These are phyloP conservation scores for Stichodactyla helianthus DNA, from an alignment of 64 coral and sea anemone species.

Conservation along the genomic window DNA sequence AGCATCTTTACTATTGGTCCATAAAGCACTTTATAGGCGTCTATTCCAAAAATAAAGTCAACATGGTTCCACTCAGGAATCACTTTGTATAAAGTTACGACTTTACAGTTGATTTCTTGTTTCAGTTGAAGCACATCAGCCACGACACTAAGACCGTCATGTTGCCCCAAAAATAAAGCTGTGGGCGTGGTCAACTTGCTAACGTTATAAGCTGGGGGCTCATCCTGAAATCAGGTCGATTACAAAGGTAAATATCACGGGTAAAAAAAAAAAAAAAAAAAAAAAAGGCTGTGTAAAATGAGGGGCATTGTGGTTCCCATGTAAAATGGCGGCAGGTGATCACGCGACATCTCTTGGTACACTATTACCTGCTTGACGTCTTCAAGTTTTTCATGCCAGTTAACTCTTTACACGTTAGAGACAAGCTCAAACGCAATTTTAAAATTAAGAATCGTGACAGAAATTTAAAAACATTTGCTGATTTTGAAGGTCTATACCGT, in stretches of 20 bases:
- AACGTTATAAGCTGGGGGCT: constrained; percentile 52
- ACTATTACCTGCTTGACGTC: too few species aligned
- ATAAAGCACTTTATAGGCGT: constrained; percentile 49
- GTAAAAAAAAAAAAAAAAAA: neutral
- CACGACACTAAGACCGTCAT: constrained; percentile 32
- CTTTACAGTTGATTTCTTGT: neutral
- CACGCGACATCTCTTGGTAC: too few species aligned
- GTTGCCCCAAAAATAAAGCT: constrained; percentile 34
- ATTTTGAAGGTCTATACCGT: too few species aligned
- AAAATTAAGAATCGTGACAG: too few species aligned
- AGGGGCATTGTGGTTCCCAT: too few species aligned
- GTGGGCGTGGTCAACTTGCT: constrained; percentile 47
- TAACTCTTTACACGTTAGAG: too few species aligned
- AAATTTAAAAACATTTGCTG: too few species aligned
- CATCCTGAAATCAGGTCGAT: constrained; percentile 9
- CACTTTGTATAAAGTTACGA: neutral
- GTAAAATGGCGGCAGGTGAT: too few species aligned
- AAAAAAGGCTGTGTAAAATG: neutral
- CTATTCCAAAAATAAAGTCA: constrained; percentile 54
- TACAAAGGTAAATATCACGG: neutral
- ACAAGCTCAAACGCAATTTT: too few species aligned
- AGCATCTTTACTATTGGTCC: constrained; percentile 28
- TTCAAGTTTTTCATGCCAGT: too few species aligned
- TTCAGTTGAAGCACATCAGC: constrained; percentile 40
- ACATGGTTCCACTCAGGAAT: constrained; percentile 62